Conservation (phyloP, 2,888 invertebrate genomes). For the Melitaea athalia region DNA sequence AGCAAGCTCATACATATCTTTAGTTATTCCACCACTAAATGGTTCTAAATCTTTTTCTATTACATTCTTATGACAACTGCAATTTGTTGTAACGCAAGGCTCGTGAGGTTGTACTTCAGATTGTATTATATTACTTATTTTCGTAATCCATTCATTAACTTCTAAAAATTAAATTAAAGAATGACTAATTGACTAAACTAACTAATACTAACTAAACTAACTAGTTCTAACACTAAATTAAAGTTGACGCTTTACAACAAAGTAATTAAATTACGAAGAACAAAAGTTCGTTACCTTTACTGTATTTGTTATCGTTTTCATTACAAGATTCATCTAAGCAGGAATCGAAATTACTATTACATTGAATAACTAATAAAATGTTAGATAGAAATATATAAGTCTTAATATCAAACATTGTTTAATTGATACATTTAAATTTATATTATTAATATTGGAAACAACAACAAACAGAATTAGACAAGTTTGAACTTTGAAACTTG, state of each 20-base stretch:
- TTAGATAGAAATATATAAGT: slow-evolving; percentile 15
- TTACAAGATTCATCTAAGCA: slow-evolving; percentile 35
- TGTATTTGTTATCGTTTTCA: slow-evolving; percentile 43
- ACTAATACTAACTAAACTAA: no score
- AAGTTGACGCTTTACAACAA: not conserved
- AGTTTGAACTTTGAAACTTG: no score
- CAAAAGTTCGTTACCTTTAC: slow-evolving; percentile 39
- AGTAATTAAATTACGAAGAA: not conserved
- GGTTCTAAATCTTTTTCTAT: slow-evolving; percentile 86
- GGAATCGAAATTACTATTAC: slow-evolving; percentile 27
- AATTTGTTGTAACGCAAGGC: slow-evolving; percentile 82
- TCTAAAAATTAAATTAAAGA: slow-evolving; percentile 59
- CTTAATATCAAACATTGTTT: slow-evolving; percentile 11
- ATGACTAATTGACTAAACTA: no score
- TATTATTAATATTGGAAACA: not conserved
- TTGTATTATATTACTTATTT: slow-evolving; percentile 71
- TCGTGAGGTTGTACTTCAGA: slow-evolving; percentile 75
- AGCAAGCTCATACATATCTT: slow-evolving; percentile 84
- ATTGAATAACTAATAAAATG: slow-evolving; percentile 14
- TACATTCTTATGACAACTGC: slow-evolving; percentile 84
- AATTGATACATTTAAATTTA: not conserved
- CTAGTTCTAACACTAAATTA: not conserved
- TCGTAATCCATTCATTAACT: slow-evolving; percentile 67
- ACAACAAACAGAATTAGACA: not conserved
- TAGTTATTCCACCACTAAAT: slow-evolving; percentile 88